Evolutionary conservation across 2,113 vertebrate species (phyloP), one percentile per base, ranked within the genome.

Genomic region (Peromyscus maniculatus): DNA sequence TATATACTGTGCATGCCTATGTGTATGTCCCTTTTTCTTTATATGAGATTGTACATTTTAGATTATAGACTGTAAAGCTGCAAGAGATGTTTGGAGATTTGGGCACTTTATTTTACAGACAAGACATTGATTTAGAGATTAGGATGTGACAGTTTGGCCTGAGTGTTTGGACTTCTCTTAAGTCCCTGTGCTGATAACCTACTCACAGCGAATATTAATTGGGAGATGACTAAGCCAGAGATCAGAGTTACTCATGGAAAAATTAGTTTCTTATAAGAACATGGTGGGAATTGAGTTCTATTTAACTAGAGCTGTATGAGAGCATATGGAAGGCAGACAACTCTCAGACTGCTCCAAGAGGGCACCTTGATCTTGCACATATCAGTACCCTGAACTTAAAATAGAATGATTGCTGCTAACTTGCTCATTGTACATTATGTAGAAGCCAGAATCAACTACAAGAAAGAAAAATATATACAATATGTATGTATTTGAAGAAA

Each of bases 401-500:
- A 66, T 43, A 26, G 64, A 74, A 21, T 21, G 3, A 16, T 36
- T 74, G 12, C 57, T 57, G 19, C 9, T 74, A 88, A 55, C 4
- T 28, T 57, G n/a, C 15, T 11, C 21, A 22, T 26, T 17, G 13
- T n/a, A 8, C n/a, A 6, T 26, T 71, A 62, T 49, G 3, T 74
- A 88, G 6, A 22, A 26, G 2, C 26, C 55, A 24, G 28, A 64
- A 52, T 7, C 24, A 74, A 52, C 7, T 7, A 62, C 8, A 7
- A 75, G 10, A 24, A 67, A 67, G 39, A 67, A 77, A 39, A 36
- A 17, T 4, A 22, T 39, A 17, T 39, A 78, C 4, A 6, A 17
- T 5, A 22, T 10, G 2, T 0, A 0, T 17, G 3, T n/a, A 80
- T 1, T 3, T 64, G 36, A 64, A 92, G 17, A 0, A 13, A 67